These are phyloP conservation scores for Tinamus major DNA, from an alignment of 2,797 vertebrate species.

Conservation along the genomic window DNA sequence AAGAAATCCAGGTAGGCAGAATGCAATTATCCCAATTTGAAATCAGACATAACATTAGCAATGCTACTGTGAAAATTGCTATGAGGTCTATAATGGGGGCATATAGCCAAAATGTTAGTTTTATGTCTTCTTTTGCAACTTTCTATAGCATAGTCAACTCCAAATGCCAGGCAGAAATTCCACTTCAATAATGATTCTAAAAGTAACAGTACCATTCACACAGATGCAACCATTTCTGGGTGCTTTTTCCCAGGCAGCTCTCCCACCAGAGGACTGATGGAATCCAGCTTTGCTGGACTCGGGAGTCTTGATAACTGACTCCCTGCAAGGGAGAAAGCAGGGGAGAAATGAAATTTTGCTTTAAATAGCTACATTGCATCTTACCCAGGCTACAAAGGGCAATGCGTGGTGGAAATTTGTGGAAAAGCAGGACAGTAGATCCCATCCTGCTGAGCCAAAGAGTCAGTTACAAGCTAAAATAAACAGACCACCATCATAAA, in stretches of 20 bases:
- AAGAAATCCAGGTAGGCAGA: constrained; percentile 20
- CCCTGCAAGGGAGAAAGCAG: neutral
- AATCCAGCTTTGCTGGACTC: neutral
- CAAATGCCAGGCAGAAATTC: neutral
- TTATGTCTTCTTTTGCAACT: neutral
- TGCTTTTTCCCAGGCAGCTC: neutral
- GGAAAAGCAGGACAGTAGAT: neutral
- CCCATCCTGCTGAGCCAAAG: neutral
- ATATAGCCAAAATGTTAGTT: neutral
- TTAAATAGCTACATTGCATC: neutral
- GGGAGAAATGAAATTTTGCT: neutral
- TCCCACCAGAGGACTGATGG: neutral
- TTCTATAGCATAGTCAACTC: neutral
- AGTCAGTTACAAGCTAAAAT: neutral
- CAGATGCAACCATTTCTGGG: neutral
- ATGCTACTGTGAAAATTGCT: constrained; percentile 13
- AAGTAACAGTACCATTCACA: neutral
- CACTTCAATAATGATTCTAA: neutral
- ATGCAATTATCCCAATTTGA: constrained; percentile 34
- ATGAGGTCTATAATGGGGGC: neutral
- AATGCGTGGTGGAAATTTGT: neutral
- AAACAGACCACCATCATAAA: neutral
- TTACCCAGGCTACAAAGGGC: neutral
- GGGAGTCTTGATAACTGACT: neutral
- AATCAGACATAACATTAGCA: neutral